Percentiles rank a stretch among this genome's conserved stretches.
Conservation (phyloP, 2,888 invertebrate genomes). For the Syritta pipiens region DNA sequence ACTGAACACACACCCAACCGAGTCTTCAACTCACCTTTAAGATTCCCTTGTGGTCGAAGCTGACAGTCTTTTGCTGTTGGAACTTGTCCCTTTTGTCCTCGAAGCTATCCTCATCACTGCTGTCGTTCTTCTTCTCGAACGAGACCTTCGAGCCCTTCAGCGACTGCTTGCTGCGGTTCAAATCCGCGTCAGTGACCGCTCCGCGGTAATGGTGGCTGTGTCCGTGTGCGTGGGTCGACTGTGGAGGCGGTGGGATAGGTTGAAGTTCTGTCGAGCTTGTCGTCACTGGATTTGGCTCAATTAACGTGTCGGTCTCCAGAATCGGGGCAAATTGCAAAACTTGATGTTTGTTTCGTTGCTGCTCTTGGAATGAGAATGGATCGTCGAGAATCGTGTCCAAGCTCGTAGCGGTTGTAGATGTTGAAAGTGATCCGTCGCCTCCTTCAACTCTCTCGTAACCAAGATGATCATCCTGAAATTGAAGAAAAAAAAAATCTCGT, state of each 20-base stretch:
- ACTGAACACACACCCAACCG: background rate
- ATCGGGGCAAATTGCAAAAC: conserved; percentile 75
- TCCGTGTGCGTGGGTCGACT: conserved; percentile 73
- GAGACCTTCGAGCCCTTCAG: conserved; percentile 79
- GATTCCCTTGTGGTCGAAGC: conserved; percentile 79
- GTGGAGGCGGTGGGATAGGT: conserved; percentile 76
- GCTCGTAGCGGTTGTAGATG: conserved; percentile 83
- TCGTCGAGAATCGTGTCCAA: conserved; percentile 80
- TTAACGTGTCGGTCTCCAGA: conserved; percentile 72
- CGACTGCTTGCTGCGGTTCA: conserved; percentile 77
- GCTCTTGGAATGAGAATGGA: conserved; percentile 76
- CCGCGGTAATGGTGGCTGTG: conserved; percentile 77
- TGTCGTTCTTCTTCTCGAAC: conserved; percentile 75
- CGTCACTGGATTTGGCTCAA: too few relatives aligned
- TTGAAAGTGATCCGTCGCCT: conserved; percentile 80
- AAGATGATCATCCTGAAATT: conserved; percentile 55
- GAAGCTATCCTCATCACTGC: conserved; percentile 79
- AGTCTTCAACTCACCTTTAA: conserved; percentile 73
- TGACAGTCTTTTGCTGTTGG: conserved; percentile 79
- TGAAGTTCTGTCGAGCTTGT: conserved; percentile 74
- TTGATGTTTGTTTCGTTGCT: conserved; percentile 71
- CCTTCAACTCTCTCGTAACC: conserved; percentile 77
- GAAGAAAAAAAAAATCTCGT: background rate
- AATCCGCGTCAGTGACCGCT: conserved; percentile 73
- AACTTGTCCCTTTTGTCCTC: conserved; percentile 78